Percentiles rank a stretch among this genome's conserved stretches.
Evolutionary conservation across 2,113 vertebrate genomes (phyloP).

Genomic region (Tor tambroides): DNA sequence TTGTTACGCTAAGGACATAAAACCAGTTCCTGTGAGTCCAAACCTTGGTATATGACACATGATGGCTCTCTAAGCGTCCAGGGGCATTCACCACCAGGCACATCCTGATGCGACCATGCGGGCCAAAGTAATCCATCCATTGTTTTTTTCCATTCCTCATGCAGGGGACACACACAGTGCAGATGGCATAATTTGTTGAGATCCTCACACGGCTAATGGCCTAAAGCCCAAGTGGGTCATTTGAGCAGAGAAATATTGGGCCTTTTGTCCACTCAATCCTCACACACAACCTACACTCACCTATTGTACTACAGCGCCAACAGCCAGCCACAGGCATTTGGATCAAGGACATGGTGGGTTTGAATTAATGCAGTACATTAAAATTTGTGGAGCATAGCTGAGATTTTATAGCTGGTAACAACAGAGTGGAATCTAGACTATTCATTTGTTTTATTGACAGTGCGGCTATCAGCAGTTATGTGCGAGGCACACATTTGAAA

Average conservation of each 20-base stretch:
- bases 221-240: slow-evolving; percentile 62
- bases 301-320: slow-evolving; percentile 46
- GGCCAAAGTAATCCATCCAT: slow-evolving; percentile 43
- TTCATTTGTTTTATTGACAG: slow-evolving; percentile 21
- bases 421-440: slow-evolving; percentile 23
- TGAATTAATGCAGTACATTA: slow-evolving; percentile 55
- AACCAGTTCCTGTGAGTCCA: not conserved
- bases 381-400: slow-evolving; percentile 54
- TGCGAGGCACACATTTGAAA: not conserved
- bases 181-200: slow-evolving; percentile 62
- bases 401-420: slow-evolving; percentile 30
- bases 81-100: slow-evolving; percentile 33
- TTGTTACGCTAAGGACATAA: slow-evolving; percentile 18
- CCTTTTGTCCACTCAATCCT: slow-evolving; percentile 53
- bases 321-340: slow-evolving; percentile 51
- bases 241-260: slow-evolving; percentile 59
- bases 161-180: slow-evolving; percentile 45
- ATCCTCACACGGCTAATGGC: slow-evolving; percentile 60
- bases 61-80: slow-evolving; percentile 28
- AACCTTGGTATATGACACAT: slow-evolving; percentile 31
- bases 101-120: slow-evolving; percentile 15
- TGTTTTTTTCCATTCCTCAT: slow-evolving; percentile 40
- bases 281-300: slow-evolving; percentile 42
- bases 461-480: not conserved
- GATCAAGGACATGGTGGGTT: slow-evolving; percentile 52